Evolutionary conservation across 2,888 invertebrate genomes (phyloP).

Genomic region (Cephonodes hylas): DNA sequence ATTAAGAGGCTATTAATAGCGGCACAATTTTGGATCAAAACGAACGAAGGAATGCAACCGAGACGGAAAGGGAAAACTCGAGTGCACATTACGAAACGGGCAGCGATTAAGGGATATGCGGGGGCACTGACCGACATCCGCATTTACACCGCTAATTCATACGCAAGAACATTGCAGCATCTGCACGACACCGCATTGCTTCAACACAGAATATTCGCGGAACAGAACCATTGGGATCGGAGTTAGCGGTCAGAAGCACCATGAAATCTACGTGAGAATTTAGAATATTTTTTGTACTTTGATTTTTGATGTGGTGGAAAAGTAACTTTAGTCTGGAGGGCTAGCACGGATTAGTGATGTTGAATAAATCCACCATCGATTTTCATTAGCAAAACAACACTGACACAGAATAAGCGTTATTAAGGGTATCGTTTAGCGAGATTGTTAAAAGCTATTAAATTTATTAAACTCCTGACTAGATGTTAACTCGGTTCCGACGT

Average conservation of each 20-base stretch:
- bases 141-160: constrained; percentile 76
- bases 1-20: background rate
- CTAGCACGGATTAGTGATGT: too few relatives aligned
- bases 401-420: too few relatives aligned
- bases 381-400: too few relatives aligned
- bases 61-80: constrained; percentile 68
- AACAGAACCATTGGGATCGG: constrained; percentile 46
- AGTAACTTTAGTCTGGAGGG: too few relatives aligned
- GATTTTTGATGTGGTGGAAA: too few relatives aligned
- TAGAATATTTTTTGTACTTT: too few relatives aligned
- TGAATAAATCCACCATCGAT: too few relatives aligned
- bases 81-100: constrained; percentile 68
- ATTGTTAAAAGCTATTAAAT: too few relatives aligned
- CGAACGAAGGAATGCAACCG: background rate
- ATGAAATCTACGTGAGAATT: too few relatives aligned
- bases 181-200: constrained; percentile 47
- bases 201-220: constrained; percentile 65
- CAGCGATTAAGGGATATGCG: constrained; percentile 72
- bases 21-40: background rate
- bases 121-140: constrained; percentile 78
- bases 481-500: too few relatives aligned
- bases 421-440: too few relatives aligned
- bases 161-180: constrained; percentile 68
- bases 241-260: constrained; percentile 1
- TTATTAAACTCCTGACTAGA: too few relatives aligned